Percentiles rank a stretch among this genome's conserved stretches.
These are phyloP conservation scores for Sebastes kiyomatsui DNA, from an alignment of 2,797 vertebrate genomes.

Conservation along the genomic window DNA sequence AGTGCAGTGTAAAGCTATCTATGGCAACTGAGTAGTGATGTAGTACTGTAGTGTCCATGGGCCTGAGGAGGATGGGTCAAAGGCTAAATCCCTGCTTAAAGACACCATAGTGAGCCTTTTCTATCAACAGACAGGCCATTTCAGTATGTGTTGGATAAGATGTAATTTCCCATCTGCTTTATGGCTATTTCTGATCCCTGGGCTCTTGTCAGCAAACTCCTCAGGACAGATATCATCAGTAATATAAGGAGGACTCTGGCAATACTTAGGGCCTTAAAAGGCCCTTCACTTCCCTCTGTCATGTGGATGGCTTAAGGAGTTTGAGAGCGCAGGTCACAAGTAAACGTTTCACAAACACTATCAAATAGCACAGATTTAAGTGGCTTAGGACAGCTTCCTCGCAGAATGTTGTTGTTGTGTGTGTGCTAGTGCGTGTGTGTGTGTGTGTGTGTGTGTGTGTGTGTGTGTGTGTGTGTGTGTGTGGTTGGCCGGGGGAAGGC, in stretches of 20 bases:
- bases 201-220: slow-evolving; percentile 85
- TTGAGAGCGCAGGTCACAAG: slow-evolving; percentile 80
- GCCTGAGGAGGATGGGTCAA: slow-evolving; percentile 71
- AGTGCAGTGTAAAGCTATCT: slow-evolving; percentile 59
- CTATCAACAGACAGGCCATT: slow-evolving; percentile 85
- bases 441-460: neutral
- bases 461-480: slow-evolving; percentile 2
- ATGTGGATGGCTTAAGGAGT: slow-evolving; percentile 82
- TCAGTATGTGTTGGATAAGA: slow-evolving; percentile 81
- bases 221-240: slow-evolving; percentile 85
- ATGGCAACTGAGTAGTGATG: slow-evolving; percentile 75
- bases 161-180: slow-evolving; percentile 88
- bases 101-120: slow-evolving; percentile 80
- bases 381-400: slow-evolving; percentile 80
- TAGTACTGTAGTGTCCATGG: slow-evolving; percentile 72
- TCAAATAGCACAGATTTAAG: slow-evolving; percentile 82
- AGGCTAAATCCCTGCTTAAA: slow-evolving; percentile 86
- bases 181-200: slow-evolving; percentile 85
- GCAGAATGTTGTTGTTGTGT: slow-evolving; percentile 48
- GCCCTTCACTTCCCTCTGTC: slow-evolving; percentile 77
- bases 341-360: slow-evolving; percentile 85
- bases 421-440: neutral
- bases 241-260: slow-evolving; percentile 85
- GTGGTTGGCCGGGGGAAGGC: neutral
- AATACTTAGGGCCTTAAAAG: slow-evolving; percentile 83